A percentile compares a stretch with the other conserved stretches of the same genome.
phyloP scores from a whole-genome alignment of 2,797 vertebrate species.

The Neomorphus geoffroyi region DNA sequence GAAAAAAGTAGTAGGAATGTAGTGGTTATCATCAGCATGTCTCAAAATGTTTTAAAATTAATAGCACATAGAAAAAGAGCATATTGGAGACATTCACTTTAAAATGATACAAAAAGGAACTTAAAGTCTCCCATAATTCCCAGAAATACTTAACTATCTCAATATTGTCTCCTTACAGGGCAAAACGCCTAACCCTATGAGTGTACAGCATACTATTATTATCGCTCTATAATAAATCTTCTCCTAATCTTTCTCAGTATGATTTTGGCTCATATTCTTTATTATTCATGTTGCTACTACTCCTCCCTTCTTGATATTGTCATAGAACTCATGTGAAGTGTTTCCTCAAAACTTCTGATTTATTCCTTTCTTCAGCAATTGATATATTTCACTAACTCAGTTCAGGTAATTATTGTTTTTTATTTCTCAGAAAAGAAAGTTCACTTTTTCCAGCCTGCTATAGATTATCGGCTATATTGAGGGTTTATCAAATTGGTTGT shows the following conservation, averaged over 20 bases:
- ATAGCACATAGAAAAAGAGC: not conserved
- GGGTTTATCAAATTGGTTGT: not conserved
- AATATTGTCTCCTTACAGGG: not conserved
- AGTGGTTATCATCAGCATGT: not conserved
- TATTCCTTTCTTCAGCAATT: not conserved
- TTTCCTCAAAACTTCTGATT: not conserved
- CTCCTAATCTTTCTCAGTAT: not conserved
- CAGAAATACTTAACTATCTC: not conserved
- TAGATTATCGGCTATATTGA: not conserved
- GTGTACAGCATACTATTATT: not conserved
- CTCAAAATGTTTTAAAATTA: not conserved
- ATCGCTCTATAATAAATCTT: not conserved
- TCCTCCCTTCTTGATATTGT: not conserved
- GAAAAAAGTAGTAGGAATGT: not conserved
- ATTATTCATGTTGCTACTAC: not conserved
- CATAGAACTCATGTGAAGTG: not conserved
- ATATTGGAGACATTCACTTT: not conserved
- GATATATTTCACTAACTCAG: not conserved
- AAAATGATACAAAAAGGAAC: not conserved
- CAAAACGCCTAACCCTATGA: not conserved
- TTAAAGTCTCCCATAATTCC: not conserved
- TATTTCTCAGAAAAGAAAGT: not conserved
- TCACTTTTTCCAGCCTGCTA: not conserved
- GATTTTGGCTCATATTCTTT: not conserved
- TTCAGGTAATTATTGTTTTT: not conserved